Evolutionary conservation across 2,113 vertebrate species (phyloP).

Genomic region (Myanophis thanlyinensis): DNA sequence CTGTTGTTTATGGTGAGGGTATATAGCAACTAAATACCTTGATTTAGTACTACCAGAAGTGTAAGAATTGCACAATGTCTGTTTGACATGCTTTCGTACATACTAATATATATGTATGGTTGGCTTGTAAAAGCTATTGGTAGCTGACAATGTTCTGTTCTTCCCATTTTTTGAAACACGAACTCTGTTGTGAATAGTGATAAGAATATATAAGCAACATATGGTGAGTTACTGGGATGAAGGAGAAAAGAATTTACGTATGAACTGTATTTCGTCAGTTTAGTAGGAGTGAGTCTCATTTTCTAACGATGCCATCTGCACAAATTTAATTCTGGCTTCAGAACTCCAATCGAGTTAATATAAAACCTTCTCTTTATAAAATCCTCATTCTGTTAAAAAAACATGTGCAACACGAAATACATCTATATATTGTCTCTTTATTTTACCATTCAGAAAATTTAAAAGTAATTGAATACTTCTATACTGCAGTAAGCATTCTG

Average conservation of each 20-base stretch:
- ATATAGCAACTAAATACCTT: slow-evolving; percentile 17
- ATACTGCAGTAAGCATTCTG: not conserved
- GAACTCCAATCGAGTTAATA: slow-evolving; percentile 34
- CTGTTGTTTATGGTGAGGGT: slow-evolving; percentile 47
- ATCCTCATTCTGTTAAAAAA: not conserved
- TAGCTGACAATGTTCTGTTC: slow-evolving; percentile 3
- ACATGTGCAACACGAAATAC: not conserved
- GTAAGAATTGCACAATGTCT: slow-evolving; percentile 45
- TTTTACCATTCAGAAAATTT: not conserved
- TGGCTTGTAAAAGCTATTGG: slow-evolving; percentile 24
- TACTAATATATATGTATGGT: slow-evolving; percentile 55
- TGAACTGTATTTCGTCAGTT: slow-evolving; percentile 63
- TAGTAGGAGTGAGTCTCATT: slow-evolving; percentile 66
- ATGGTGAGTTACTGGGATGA: slow-evolving; percentile 65
- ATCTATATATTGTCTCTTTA: not conserved
- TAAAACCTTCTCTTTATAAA: slow-evolving; percentile 1
- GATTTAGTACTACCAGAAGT: slow-evolving; percentile 43
- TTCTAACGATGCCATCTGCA: slow-evolving; percentile 61
- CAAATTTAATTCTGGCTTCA: slow-evolving; percentile 49
- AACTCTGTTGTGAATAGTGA: slow-evolving; percentile 60
- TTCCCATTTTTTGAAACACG: slow-evolving; percentile 57
- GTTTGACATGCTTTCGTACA: slow-evolving; percentile 54
- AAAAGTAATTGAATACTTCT: not conserved
- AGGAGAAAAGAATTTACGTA: slow-evolving; percentile 55
- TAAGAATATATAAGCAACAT: slow-evolving; percentile 62